Evolutionary conservation across 2,888 invertebrate species (phyloP).

Genomic region (Pterostichus niger): DNA sequence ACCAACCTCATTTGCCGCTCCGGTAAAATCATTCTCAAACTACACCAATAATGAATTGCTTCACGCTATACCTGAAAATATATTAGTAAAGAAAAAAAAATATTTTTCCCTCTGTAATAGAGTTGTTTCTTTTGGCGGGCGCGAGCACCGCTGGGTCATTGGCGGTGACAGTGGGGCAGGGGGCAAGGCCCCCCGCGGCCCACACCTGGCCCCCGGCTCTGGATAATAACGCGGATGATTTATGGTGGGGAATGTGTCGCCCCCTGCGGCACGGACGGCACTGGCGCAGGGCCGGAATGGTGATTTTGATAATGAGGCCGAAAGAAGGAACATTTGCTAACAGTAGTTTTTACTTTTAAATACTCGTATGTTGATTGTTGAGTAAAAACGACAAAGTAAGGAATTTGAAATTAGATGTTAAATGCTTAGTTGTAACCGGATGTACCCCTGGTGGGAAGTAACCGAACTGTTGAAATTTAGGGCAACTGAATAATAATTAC

Average conservation of each 20-base stretch:
- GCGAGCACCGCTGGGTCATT: conserved; percentile 19
- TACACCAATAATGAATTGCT: conserved; percentile 63
- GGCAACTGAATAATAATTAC: no score
- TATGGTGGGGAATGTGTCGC: conserved; percentile 74
- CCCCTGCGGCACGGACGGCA: conserved; percentile 71
- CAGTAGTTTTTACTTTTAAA: no score
- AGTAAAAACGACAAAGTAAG: no score
- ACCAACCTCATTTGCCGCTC: conserved; percentile 46
- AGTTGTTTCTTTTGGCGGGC: conserved; percentile 65
- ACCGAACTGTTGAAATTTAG: no score
- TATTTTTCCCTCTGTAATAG: conserved; percentile 67
- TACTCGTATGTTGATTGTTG: no score
- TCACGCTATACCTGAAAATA: conserved; percentile 67
- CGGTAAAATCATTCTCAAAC: conserved; percentile 20
- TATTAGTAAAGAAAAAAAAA: conserved; percentile 65
- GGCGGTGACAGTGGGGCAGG: conserved; percentile 57
- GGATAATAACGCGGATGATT: conserved; percentile 75
- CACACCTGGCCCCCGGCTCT: conserved; percentile 73
- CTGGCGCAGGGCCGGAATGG: conserved; percentile 32
- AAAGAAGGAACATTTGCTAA: neutral
- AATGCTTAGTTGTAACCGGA: no score
- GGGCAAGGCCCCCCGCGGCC: conserved; percentile 70
- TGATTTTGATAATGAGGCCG: neutral
- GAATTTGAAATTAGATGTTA: no score
- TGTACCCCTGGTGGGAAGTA: no score